Evolutionary conservation across 2,797 vertebrate species (phyloP), one percentile per base, ranked within the genome.

Genomic region (Phoebastria nigripes): DNA sequence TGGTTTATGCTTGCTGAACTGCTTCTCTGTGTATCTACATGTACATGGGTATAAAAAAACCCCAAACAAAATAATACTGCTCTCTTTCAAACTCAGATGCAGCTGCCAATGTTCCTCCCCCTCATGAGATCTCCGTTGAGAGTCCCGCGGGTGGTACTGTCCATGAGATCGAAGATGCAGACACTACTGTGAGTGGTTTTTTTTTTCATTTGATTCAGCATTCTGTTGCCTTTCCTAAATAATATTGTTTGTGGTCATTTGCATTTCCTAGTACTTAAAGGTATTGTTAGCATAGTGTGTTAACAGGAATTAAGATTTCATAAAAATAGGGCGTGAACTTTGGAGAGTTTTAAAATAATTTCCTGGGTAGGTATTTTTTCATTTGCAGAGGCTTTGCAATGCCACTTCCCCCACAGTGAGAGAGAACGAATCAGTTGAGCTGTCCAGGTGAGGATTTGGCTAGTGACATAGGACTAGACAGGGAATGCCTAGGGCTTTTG

Each of bases 161-260:
- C 77, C 96, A 86, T 9, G 90, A 96, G 55, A 42, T 69, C 3
- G 92, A 97, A 15, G 82, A 97, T 26, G 28, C 58, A 26, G 97
- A 98, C 71, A 98, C 97, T 80, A 96, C 89, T 52, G 99, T 99
- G 94, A 98, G 98, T 96, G 65, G 8, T 20, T 16, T 42, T 44
- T 56, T 65, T 62, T 47, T 54, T 29, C 3, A 33, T 72, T 82
- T 54, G 8, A 2, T 70, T 89, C 71, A 83, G 15, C n/a, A 20
- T 82, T 76, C 39, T 76, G 2, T 49, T 87, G 21, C 22, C 29
- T 65, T 41, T 59, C 22, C 52, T 46, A 42, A 46, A 10, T 59
- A 9, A 37, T 47, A 4, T 5, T 37, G 1, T 61, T 72, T 37
- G 31, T 39, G 22, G 21, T 66, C 11, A 51, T 65, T 90, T 80